Conservation (phyloP, 2,888 invertebrate species). For the Macaria liturata region DNA sequence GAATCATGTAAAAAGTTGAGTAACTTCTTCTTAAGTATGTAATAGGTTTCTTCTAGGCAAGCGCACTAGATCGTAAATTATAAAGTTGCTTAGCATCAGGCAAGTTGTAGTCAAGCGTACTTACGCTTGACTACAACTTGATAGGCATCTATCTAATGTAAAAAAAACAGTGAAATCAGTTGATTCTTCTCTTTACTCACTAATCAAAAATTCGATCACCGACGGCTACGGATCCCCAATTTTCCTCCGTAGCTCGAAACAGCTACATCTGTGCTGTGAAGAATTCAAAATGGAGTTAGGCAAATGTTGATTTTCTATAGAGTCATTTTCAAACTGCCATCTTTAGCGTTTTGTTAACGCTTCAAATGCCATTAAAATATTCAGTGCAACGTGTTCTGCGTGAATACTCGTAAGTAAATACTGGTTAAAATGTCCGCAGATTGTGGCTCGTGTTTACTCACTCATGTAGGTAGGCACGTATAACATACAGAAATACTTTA, state of each 20-base stretch:
- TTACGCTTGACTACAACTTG: too few species aligned
- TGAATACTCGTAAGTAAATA: constrained; percentile 31
- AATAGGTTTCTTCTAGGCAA: too few species aligned
- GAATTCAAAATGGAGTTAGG: constrained; percentile 58
- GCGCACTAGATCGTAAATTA: too few species aligned
- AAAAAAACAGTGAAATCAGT: not conserved
- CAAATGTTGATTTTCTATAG: constrained; percentile 69
- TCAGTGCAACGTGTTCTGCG: constrained; percentile 49
- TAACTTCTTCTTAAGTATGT: too few species aligned
- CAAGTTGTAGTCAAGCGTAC: too few species aligned
- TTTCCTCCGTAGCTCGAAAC: constrained; percentile 29
- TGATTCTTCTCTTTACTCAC: not conserved
- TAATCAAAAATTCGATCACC: constrained; percentile 1
- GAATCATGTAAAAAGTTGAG: too few species aligned
- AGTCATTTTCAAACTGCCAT: constrained; percentile 67
- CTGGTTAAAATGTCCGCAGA: constrained; percentile 24
- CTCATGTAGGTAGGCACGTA: constrained; percentile 19
- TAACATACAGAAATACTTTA: constrained; percentile 15
- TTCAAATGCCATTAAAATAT: constrained; percentile 65
- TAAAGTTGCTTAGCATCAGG: too few species aligned
- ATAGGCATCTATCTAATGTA: too few species aligned
- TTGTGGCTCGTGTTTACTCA: constrained; percentile 19
- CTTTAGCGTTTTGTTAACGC: constrained; percentile 75
- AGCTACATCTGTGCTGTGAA: constrained; percentile 52
- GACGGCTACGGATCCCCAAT: constrained; percentile 42